phyloP scores from a whole-genome alignment of 1,140 invertebrate genomes.

The Orussus abietinus region DNA sequence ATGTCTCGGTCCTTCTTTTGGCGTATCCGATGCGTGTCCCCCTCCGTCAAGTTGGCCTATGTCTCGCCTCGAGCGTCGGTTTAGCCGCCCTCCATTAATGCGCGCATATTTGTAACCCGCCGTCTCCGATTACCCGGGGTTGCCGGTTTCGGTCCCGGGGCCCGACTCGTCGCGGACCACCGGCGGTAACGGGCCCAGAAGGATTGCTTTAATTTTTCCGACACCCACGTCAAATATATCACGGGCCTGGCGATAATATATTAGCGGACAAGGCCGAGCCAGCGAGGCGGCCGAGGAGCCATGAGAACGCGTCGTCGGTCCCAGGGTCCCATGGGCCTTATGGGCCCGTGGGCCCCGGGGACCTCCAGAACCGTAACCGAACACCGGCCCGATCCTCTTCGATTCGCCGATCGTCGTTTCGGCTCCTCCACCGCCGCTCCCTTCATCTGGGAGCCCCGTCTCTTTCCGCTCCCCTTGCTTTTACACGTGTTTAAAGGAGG shows the following conservation, averaged over 20 bases:
- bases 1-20: neutral
- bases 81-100: constrained; percentile 43
- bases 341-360: too few relatives aligned
- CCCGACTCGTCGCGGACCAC: constrained; percentile 38
- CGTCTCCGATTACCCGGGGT: constrained; percentile 46
- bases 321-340: too few relatives aligned
- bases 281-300: constrained; percentile 3
- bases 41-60: neutral
- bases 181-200: constrained; percentile 35
- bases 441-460: too few relatives aligned
- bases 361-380: constrained; percentile 12
- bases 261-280: constrained; percentile 21
- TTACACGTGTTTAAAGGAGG: too few relatives aligned
- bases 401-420: too few relatives aligned
- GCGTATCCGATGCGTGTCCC: neutral
- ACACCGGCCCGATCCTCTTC: too few relatives aligned
- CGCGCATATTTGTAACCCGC: constrained; percentile 46
- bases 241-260: constrained; percentile 40
- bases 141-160: constrained; percentile 23
- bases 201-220: constrained; percentile 52
- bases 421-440: too few relatives aligned
- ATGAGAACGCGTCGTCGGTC: too few relatives aligned
- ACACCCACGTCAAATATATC: constrained; percentile 47
- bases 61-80: too few relatives aligned
- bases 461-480: too few relatives aligned